Evolutionary conservation across 2,888 invertebrate genomes (phyloP), one percentile per base, ranked within the genome.

Genomic region (Osmoderma eremita): DNA sequence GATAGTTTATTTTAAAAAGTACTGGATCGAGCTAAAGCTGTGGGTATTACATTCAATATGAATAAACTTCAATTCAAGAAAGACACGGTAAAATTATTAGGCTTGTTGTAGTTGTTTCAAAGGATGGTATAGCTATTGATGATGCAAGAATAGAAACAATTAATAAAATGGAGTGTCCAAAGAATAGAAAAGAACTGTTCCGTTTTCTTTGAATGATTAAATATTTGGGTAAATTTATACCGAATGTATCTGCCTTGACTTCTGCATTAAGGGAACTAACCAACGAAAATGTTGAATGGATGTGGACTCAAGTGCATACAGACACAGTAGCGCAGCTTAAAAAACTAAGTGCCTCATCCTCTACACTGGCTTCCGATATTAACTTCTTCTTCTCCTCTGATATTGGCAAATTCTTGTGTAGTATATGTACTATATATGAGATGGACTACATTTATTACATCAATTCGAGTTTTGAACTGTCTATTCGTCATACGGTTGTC

Each of bases 181-280:
- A 67, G 48, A 65, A 58, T 63, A 69, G 65, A 49, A 67, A 71
- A 63, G 63, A 67, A 49, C 18, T 73, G 15, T 56, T 69, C 66
- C 38, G 69, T 8, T 48, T 73, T 53, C 50, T 73, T 20, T 69
- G 73, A 4, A 65, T 71, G 65, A 4, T 71, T 2, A 71, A 74
- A 51, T 74, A 70, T 67, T 20, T 72, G 36, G 53, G 53, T 50
- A 49, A 56, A 24, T 73, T 66, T 58, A 72, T 73, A 20, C 68
- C 61, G 5, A 73, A 75, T 65, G 15, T 74, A 13, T 63, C 72
- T 18, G 48, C 65, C 30, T 24, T 72, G n/a, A 68, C 65, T 12
- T 48, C 67, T 13, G 63, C 72, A 42, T 65, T 73, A 50, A 58
- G 74, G 65, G 62, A 68, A n/a, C 51, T 75, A 30, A 30, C 70